A percentile compares a stretch with the other conserved stretches of the same genome.
Conservation (phyloP, 2,797 vertebrate genomes). For the Spatula versicolor region DNA sequence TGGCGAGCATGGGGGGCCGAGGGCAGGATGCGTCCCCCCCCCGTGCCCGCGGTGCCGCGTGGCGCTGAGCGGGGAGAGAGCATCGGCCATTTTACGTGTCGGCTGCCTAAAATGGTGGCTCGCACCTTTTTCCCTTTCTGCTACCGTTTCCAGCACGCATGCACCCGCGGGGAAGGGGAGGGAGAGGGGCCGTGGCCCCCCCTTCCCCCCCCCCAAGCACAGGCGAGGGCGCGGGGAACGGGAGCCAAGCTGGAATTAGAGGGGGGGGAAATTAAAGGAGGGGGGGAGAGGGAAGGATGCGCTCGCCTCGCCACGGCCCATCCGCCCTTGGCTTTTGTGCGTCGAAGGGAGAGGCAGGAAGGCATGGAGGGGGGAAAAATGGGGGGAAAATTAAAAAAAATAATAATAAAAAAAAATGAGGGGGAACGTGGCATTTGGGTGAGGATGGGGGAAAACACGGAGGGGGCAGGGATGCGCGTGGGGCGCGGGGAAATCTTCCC, state of each 20-base stretch:
- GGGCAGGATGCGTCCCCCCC: rapidly evolving
- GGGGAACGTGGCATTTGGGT: background rate
- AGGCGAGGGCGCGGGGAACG: slow-evolving; percentile 38
- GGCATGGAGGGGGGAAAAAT: background rate
- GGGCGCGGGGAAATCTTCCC: slow-evolving; percentile 58
- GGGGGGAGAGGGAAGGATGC: slow-evolving; percentile 7
- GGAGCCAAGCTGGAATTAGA: slow-evolving; percentile 72
- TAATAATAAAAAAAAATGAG: background rate
- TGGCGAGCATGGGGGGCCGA: rapidly evolving
- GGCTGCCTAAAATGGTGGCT: slow-evolving; percentile 78
- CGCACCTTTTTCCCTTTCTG: slow-evolving; percentile 9
- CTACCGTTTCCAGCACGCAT: background rate
- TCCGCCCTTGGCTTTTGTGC: slow-evolving; percentile 41
- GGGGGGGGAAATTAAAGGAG: slow-evolving; percentile 62
- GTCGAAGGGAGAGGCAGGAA: slow-evolving; percentile 19
- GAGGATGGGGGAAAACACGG: background rate
- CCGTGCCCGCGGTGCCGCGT: rapidly evolving
- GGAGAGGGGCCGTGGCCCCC: slow-evolving; percentile 11
- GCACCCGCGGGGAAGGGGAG: slow-evolving; percentile 14
- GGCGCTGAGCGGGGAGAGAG: background rate
- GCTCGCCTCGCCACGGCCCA: slow-evolving; percentile 42
- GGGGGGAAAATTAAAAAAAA: slow-evolving; percentile 22
- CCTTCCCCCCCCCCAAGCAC: background rate
- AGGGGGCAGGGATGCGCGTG: background rate
- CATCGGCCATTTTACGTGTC: slow-evolving; percentile 71